Evolutionary conservation across 2,113 vertebrate genomes (phyloP).

Genomic region (Sprattus sprattus): DNA sequence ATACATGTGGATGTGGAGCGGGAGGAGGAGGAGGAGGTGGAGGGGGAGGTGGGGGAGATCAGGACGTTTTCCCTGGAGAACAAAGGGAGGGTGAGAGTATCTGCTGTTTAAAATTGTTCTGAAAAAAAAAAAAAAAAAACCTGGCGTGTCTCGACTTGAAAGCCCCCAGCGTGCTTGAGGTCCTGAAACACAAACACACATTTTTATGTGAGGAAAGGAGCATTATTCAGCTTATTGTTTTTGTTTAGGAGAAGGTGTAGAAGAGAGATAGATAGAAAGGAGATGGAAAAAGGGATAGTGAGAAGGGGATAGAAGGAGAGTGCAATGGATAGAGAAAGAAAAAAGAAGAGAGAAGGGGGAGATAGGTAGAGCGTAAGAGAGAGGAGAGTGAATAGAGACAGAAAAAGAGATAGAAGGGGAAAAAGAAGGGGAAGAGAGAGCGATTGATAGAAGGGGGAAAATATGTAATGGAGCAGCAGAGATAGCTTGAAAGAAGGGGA

Average conservation of each 20-base stretch:
- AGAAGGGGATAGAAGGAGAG: neutral
- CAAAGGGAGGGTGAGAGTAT: neutral
- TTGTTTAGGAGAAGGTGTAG: neutral
- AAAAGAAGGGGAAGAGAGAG: neutral
- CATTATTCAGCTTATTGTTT: neutral
- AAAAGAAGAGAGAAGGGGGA: neutral
- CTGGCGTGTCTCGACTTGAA: neutral
- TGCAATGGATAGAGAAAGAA: neutral
- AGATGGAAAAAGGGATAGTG: neutral
- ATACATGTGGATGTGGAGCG: neutral
- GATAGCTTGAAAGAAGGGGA: no score
- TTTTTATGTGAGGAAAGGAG: neutral
- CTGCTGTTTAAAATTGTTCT: constrained; percentile 8
- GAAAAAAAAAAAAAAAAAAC: neutral
- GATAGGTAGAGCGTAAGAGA: neutral
- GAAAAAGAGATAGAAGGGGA: neutral
- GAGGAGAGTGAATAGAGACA: neutral
- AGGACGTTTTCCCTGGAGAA: neutral
- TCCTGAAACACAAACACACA: neutral
- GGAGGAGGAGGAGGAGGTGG: neutral
- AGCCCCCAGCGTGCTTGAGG: neutral
- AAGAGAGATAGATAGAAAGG: neutral
- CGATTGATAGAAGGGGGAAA: neutral
- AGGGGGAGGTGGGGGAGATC: neutral
- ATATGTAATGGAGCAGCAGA: neutral